phyloP scores from a whole-genome alignment of 2,113 vertebrate species.

The Syngnathus typhle region DNA sequence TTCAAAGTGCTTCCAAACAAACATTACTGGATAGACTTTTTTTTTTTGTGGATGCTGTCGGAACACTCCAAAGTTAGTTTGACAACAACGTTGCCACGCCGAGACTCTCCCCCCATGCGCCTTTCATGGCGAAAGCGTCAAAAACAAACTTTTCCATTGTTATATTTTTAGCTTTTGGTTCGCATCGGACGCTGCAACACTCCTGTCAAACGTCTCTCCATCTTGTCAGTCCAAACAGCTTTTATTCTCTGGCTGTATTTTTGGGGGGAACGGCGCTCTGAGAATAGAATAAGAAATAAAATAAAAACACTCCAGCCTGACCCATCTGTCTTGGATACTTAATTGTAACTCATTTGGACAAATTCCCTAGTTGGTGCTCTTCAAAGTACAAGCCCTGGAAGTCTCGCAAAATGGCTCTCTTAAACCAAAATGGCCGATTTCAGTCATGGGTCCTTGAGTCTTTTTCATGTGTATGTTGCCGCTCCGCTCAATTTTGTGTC shows the following conservation, averaged over 20 bases:
- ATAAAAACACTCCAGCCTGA: no score
- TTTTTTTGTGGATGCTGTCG: neutral
- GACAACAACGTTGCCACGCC: slow-evolving; percentile 2
- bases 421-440: no score
- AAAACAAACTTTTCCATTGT: slow-evolving; percentile 6
- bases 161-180: slow-evolving; percentile 8
- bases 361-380: no score
- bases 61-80: neutral
- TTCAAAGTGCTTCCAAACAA: slow-evolving; percentile 2
- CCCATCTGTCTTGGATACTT: no score
- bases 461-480: no score
- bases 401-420: no score
- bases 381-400: no score
- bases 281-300: no score
- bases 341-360: no score
- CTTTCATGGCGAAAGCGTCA: slow-evolving; percentile 12
- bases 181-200: neutral
- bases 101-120: slow-evolving; percentile 10
- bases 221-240: neutral
- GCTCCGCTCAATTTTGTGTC: no score
- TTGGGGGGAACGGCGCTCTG: neutral
- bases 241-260: neutral
- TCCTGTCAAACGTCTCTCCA: neutral
- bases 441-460: no score
- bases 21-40: neutral